Evolutionary conservation across 2,888 invertebrate species (phyloP).

Genomic region (Agrenia bidenticulata): DNA sequence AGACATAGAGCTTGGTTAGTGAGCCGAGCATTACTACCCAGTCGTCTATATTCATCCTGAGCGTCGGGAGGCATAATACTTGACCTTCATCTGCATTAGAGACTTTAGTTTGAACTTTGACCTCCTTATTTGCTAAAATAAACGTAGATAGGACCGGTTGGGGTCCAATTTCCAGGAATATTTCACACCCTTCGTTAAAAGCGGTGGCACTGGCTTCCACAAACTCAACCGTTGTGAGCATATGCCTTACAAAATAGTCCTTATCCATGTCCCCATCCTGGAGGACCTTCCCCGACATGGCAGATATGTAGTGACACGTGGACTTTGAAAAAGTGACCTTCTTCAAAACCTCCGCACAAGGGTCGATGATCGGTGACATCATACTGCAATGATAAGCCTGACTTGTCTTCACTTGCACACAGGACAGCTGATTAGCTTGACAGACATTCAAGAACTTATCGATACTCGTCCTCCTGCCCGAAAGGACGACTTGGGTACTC

Average conservation of each 20-base stretch:
- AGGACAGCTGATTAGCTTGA: conserved; percentile 12
- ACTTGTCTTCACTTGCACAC: conserved; percentile 17
- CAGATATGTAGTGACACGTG: conserved; percentile 22
- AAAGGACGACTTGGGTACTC: conserved; percentile 6
- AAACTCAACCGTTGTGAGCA: conserved; percentile 22
- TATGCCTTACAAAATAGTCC: conserved; percentile 26
- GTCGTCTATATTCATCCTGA: conserved; percentile 28
- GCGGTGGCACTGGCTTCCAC: conserved; percentile 3
- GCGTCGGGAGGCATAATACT: conserved; percentile 24
- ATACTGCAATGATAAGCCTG: conserved; percentile 34
- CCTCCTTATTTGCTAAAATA: neutral
- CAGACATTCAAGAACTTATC: conserved; percentile 11
- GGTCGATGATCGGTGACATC: conserved; percentile 25
- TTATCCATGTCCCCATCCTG: conserved; percentile 12
- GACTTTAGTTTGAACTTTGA: too few species aligned
- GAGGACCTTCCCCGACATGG: conserved; percentile 11
- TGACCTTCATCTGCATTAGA: too few species aligned
- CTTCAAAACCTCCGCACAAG: conserved; percentile 9
- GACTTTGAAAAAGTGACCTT: conserved; percentile 4
- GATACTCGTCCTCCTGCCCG: too few species aligned
- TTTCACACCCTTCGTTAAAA: neutral
- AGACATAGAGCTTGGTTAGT: conserved; percentile 24
- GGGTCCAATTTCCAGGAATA: conserved; percentile 29
- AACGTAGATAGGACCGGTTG: conserved; percentile 26
- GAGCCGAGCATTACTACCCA: conserved; percentile 21